Evolutionary conservation across 2,797 vertebrate genomes (phyloP), one percentile per base, ranked within the genome.

Genomic region (Ctenopoma multispine): DNA sequence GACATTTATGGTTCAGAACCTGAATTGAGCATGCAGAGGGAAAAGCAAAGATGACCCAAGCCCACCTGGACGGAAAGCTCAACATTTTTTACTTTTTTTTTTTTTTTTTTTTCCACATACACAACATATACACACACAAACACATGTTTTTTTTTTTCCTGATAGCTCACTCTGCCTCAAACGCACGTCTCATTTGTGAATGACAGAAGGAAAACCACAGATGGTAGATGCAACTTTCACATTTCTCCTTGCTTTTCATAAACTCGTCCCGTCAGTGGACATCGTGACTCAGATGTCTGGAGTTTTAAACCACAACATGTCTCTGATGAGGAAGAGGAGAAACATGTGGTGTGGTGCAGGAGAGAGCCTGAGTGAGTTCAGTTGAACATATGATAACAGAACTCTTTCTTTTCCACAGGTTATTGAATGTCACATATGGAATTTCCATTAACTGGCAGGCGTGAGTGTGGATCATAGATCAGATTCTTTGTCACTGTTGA

Each of bases 371-470:
- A 38, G 34, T 49, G 24, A 40, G 31, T 54, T 63, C 46, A 41
- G 34, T 17, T 27, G 9, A 62, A 54, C 34, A 57, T 56, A 41
- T 38, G 41, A 71, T 73, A 47, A 48, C 47, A 41, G n/a, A 64
- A 51, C 46, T 27, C 64, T 63, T 85, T 40, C 68, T 61, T 82
- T 81, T 77, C 65, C 53, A 40, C 59, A 38, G 65, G 61, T 56
- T 75, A 61, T 50, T 81, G 78, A 89, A 89, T 89, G 83, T 83
- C 66, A 76, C 63, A 36, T 77, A 69, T 67, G 64, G 66, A 73
- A 74, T 63, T 64, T 41, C n/a, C 27, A 7, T 34, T 46, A 63
- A 41, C 18, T 67, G 29, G 24, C 41, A 5, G 43, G 38, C 31
- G 56, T 66, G 48, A 23, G 43, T 44, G 60, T 54, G 43, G 34